Base-by-base conservation (phyloP, 2,888 invertebrate genomes). In the Campoplex nolae region DNA sequence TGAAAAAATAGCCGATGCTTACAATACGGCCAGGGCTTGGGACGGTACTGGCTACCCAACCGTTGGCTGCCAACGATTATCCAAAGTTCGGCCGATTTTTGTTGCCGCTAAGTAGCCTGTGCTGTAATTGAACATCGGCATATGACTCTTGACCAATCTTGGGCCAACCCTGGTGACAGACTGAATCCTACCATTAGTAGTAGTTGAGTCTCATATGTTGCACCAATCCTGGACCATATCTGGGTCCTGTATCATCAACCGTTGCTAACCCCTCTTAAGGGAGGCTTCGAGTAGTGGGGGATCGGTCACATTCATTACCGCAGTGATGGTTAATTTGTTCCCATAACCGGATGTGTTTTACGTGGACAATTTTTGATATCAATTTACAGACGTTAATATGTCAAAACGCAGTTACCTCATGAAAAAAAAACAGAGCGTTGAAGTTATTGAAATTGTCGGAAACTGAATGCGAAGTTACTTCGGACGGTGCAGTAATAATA, bases 1-100 rank as follows among this genome's bases (percentile, higher is more conserved):
- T 67, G 70, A 71, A 71, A 70, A 71, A 48, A 71, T 28, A 13
- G 70, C 28, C 48, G 23, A 71, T n/a, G 48, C 13, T 71, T 48
- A 71, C 70, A 71, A 71, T 48, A 71, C 2, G 70, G 11, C 70
- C 48, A 71, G 45, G 4, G 70, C 48, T 71, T 28, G 48, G 48
- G 9, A 71, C 28, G 70, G 16, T 28, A 48, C n/a, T 71, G 9
- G 32, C 28, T 28, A 32, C 51, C 71, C 16, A 51, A 51, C 32
- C 16, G 7, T 32, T 68, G 71, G 48, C 48, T 48, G 32, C 45
- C 48, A 71, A 48, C 16, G 28, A 3, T 71, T 13, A n/a, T n/a
- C 67, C 67, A 38, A n/a, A n/a, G 35, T 42, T n/a, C 42, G 23
- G 42, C 68, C 42, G 42, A 9, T 42, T 8, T 23, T 42, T 9